Evolutionary conservation across 2,113 vertebrate species (phyloP), one percentile per base, ranked within the genome.

Genomic region (Synchiropus splendidus): DNA sequence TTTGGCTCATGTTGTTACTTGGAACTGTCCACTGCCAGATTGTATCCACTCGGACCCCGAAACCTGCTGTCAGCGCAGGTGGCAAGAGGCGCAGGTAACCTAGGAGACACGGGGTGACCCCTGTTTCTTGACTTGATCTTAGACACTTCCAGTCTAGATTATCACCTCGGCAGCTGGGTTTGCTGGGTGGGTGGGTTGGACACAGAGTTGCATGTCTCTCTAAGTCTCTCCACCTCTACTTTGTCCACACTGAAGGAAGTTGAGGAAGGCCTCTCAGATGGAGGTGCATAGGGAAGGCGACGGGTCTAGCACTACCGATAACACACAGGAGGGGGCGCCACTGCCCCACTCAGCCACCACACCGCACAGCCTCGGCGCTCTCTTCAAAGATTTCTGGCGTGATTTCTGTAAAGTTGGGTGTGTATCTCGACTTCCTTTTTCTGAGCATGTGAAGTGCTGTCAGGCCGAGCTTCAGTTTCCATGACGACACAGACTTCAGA

Each of bases 21-120:
- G 95, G 95, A 56, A 97, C 94, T 18, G 95, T 99, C 48, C 95
- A 99, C 72, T 99, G 95, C 78, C 94, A 99, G 89, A 98, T 99
- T 55, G 95, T 99, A 56, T 99, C 95, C 65, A 99, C 95, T 31
- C 77, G 93, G 55, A 97, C 92, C 2, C 94, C 92, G 9, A 98
- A 97, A 55, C 87, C 90, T 2, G 48, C 80, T 47, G 84, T 84
- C 53, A 87, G 78, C 67, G 74, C 81, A 18, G 88, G 90, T 35
- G 91, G 86, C 32, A 95, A 90, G 86, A 89, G 93, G 75, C 88
- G 94, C 85, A 95, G 91, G 92, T 9, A 15, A 37, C 21, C 4
- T 37, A n/a, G 9, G 12, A 14, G 9, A 2, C 37, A 16, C 18
- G 14, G 37, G 12, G 37, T 12, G 16, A 18, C 15, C 18, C 16